Evolutionary conservation across 2,888 invertebrate species (phyloP).

Genomic region (Platycheirus albimanus): DNA sequence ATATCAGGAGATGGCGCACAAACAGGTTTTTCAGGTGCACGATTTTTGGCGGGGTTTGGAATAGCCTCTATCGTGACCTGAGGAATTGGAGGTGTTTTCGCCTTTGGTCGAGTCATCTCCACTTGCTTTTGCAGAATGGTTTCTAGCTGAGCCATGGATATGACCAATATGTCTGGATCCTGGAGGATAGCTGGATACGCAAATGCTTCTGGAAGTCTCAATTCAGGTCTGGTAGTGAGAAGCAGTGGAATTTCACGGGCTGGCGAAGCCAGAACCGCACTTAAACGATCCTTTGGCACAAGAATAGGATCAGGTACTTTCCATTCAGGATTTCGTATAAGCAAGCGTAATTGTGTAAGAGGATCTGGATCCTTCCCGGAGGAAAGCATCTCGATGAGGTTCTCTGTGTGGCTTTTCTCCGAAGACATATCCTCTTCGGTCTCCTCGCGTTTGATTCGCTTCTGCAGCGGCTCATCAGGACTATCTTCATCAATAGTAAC

Average conservation of each 20-base stretch:
- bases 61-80: conserved; percentile 75
- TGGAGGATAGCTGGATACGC: conserved; percentile 88
- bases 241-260: conserved; percentile 90
- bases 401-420: conserved; percentile 80
- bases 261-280: conserved; percentile 88
- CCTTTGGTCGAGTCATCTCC: conserved; percentile 77
- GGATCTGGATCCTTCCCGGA: conserved; percentile 85
- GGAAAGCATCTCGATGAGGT: conserved; percentile 83
- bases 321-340: conserved; percentile 87
- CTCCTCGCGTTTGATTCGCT: conserved; percentile 83
- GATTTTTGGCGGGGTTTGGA: conserved; percentile 63
- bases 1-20: conserved; percentile 56
- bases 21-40: conserved; percentile 39
- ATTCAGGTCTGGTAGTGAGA: conserved; percentile 88
- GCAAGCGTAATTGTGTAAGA: conserved; percentile 87
- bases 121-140: conserved; percentile 85
- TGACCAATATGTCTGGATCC: conserved; percentile 90
- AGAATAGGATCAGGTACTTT: conserved; percentile 92
- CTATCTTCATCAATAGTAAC: conserved; percentile 79
- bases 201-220: conserved; percentile 89
- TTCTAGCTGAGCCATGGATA: conserved; percentile 89
- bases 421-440: conserved; percentile 81
- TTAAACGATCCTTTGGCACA: conserved; percentile 90
- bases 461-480: conserved; percentile 83
- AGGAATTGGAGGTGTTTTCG: conserved; percentile 77